These are phyloP conservation scores for Spinus olivaceus DNA, from an alignment of 2,797 vertebrate species.

Conservation along the genomic window DNA sequence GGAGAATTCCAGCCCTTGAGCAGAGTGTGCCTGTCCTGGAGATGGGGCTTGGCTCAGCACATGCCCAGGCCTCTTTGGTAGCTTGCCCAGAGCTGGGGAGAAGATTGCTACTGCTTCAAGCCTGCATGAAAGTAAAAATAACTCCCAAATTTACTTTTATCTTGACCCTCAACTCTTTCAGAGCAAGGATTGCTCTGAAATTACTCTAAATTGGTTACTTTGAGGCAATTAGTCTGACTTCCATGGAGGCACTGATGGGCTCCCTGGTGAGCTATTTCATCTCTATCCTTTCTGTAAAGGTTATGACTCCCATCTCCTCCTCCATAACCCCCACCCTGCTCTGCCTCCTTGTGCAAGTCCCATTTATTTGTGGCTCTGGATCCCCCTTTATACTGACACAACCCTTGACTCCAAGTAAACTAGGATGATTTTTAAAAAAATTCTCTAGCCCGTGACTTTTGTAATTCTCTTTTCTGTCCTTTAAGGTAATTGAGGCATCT, in stretches of 20 bases:
- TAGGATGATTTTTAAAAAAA: background rate
- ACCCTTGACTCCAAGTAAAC: background rate
- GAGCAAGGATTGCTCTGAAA: background rate
- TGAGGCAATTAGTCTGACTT: background rate
- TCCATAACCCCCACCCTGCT: background rate
- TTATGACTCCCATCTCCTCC: background rate
- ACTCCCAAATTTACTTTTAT: background rate
- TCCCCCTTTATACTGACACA: background rate
- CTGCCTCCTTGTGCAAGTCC: fast-evolving
- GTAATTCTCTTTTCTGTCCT: background rate
- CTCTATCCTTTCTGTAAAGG: background rate
- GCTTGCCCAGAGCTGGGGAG: background rate
- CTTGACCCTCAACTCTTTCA: background rate
- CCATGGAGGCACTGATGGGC: background rate
- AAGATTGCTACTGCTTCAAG: background rate
- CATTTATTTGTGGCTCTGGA: background rate
- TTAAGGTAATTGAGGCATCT: background rate
- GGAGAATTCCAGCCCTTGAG: background rate
- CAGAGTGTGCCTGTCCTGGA: background rate
- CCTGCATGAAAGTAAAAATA: background rate
- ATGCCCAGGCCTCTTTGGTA: background rate
- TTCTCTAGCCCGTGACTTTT: background rate
- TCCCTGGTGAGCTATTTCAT: background rate
- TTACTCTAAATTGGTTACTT: background rate
- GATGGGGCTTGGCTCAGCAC: background rate